A percentile compares a stretch with the other conserved stretches of the same genome.
These are phyloP conservation scores for Autographa gamma DNA, from an alignment of 2,888 invertebrate species.

Conservation along the genomic window DNA sequence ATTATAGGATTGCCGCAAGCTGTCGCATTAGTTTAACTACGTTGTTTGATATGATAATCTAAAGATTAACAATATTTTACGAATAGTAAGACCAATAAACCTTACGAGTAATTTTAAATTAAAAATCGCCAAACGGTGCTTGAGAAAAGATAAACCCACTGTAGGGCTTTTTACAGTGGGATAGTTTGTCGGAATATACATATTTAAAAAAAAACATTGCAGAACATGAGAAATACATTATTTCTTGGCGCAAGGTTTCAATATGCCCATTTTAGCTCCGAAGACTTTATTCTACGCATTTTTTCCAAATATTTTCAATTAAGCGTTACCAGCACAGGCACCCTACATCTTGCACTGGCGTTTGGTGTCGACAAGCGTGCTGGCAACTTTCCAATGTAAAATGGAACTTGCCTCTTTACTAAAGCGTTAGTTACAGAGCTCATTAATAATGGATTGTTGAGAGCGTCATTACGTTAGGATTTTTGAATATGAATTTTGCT, in stretches of 20 bases:
- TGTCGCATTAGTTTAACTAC: conserved; percentile 29
- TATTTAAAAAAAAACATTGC: no score
- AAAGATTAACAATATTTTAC: neutral
- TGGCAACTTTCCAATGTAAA: conserved; percentile 82
- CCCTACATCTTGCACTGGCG: conserved; percentile 61
- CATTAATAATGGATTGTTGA: conserved; percentile 79
- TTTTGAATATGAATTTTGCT: conserved; percentile 39
- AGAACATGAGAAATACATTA: no score
- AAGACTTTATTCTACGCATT: neutral
- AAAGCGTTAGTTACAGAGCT: conserved; percentile 69
- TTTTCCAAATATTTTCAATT: conserved; percentile 6
- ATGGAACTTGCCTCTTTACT: conserved; percentile 75
- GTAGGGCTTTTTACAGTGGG: neutral
- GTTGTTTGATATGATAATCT: neutral
- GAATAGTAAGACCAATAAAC: neutral
- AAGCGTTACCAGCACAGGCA: conserved; percentile 31
- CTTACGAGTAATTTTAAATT: neutral
- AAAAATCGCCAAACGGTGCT: neutral
- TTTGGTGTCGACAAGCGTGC: conserved; percentile 69
- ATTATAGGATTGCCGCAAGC: conserved; percentile 43
- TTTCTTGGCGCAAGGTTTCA: neutral
- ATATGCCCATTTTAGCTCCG: neutral
- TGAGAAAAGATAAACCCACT: no score
- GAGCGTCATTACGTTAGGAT: conserved; percentile 59
- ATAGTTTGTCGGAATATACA: no score